Base-by-base conservation (phyloP, 2,888 invertebrate genomes). In the Plebejus anna region DNA sequence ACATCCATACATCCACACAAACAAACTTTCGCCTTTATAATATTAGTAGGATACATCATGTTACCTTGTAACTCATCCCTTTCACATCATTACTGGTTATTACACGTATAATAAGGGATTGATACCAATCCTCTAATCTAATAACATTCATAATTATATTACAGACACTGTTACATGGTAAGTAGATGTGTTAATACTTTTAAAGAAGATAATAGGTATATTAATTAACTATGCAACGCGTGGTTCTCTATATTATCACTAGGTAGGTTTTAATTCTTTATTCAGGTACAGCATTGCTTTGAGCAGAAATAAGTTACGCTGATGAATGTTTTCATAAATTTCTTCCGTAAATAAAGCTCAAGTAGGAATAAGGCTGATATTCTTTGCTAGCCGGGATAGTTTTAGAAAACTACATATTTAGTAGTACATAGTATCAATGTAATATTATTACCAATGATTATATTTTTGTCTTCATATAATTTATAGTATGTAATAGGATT, bases 91-190 rank as follows among this genome's bases (percentile, higher is more conserved):
- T 9, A 61, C 28, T 61, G 22, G 61, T 28, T 59, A 59, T 59
- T 59, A 59, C 6, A 22, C 59, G 61, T 61, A 28, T 28, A 61
- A 61, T 61, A 61, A 2, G 7, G 28, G 22, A 61, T 28, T 61
- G 11, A 11, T 28, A 28, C 61, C 28, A 61, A 61, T 61, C 28
- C 61, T 28, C 7, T 61, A 61, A 61, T 61, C 61, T 61, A 61
- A 61, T 61, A 61, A 61, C 28, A 59, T 61, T 11, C 61, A 61
- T 61, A 61, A 61, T 61, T 61, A 61, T 61, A 28, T 61, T 28
- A 61, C 28, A 61, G 59, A 22, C 28, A 3, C 61, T 28, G 61
- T 11, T 61, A 61, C 28, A 61, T 61, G 28, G 28, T 28, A 28
- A 61, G 28, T 28, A 9, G 28, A 28, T 61, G 28, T 16, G 28